Base-by-base conservation (phyloP, 2,113 vertebrate genomes). In the Phycodurus eques region DNA sequence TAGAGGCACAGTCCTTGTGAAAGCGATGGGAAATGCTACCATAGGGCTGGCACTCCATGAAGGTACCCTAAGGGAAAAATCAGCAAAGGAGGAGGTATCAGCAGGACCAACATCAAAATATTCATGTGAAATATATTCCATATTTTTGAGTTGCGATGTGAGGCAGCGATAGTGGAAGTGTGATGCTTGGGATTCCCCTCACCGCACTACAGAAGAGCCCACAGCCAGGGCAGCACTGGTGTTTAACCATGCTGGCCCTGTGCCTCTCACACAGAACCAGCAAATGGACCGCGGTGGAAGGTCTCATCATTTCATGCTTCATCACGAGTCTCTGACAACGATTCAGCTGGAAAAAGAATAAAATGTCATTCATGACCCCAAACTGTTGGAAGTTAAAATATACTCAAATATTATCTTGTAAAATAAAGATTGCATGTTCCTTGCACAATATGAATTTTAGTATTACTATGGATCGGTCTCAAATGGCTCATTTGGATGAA, bases 221-320 rank as follows among this genome's bases (percentile, higher is more conserved):
- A 79, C 96, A 99, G 80, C 97, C 96, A 0, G 97, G 97, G 86
- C 97, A 99, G 91, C 97, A 98, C 87, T 98, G 96, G 87, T 98
- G 97, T 85, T 98, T 98, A 77, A 96, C 96, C 96, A 98, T 99
- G 73, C 95, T 95, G 9, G 95, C 95, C 83, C 97, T 92, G 89
- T 98, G 97, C 87, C 96, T 96, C 88, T 99, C 96, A 64, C 97
- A 99, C 83, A 99, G 91, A 77, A 98, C 94, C 89, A 98, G 83
- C 71, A 98, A 93, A 6, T 95, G 96, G 43, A 97, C 96, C 47
- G 93, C 93, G 92, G 95, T 95, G 71, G 97, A 98, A 0, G 97
- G 96, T 60, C 96, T 94, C 97, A 99, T 99, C 92, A 98, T 94
- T 88, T 99, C 96, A 60, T 96, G 94, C 88, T 97, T 98, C 89